Conservation (phyloP, 1,140 invertebrate genomes). For the Psix sp. region DNA sequence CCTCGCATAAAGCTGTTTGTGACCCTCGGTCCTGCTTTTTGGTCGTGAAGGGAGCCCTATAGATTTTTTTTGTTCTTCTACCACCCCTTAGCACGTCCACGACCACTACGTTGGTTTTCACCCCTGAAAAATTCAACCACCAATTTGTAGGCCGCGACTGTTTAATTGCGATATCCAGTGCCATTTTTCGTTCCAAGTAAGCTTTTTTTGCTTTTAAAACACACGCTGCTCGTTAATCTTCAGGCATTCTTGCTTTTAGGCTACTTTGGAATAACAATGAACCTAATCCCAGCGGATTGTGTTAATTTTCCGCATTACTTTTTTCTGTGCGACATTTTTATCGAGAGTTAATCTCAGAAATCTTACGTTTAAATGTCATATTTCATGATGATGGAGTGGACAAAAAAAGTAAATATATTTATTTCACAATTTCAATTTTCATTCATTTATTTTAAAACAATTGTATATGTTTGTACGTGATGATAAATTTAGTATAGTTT, state of each 20-base stretch:
- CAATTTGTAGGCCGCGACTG: constrained; percentile 72
- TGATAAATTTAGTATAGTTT: no score
- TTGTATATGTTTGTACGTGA: no score
- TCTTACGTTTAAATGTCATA: no score
- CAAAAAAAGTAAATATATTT: no score
- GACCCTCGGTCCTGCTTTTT: constrained; percentile 58
- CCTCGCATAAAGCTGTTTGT: constrained; percentile 54
- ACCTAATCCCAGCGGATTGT: constrained; percentile 66
- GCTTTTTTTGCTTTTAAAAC: constrained; percentile 58
- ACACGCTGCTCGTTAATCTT: constrained; percentile 68
- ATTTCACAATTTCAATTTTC: no score
- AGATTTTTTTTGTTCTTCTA: constrained; percentile 71
- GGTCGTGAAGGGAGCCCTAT: constrained; percentile 68
- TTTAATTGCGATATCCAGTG: constrained; percentile 75
- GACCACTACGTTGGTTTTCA: constrained; percentile 52
- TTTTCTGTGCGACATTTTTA: constrained; percentile 46
- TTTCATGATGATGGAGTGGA: no score
- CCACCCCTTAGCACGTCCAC: constrained; percentile 61
- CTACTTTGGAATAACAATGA: constrained; percentile 67
- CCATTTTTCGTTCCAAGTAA: constrained; percentile 59
- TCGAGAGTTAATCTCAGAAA: constrained; percentile 30
- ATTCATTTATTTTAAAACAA: no score
- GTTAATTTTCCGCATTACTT: constrained; percentile 67
- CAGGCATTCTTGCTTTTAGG: constrained; percentile 46
- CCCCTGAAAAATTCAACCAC: constrained; percentile 72